Evolutionary conservation across 2,113 vertebrate genomes (phyloP).

Genomic region (Reinhardtius hippoglossoides): DNA sequence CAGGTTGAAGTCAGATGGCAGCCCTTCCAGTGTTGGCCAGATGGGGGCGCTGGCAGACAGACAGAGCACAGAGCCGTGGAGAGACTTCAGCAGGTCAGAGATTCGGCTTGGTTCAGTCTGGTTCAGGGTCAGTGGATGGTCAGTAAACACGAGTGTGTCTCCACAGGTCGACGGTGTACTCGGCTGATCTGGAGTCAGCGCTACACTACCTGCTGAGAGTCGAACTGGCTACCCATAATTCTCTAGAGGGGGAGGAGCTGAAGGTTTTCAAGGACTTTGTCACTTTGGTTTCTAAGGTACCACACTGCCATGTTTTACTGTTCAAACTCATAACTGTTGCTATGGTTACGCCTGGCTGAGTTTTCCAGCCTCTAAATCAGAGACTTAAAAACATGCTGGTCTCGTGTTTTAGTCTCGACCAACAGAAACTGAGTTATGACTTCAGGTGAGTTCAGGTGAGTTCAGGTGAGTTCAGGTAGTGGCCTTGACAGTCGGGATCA

Average conservation of each 20-base stretch:
- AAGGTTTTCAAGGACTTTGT: constrained; percentile 91
- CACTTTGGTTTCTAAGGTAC: constrained; percentile 90
- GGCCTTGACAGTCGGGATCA: no score
- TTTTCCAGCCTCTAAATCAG: no score
- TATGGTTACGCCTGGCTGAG: no score
- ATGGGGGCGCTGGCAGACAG: constrained; percentile 51
- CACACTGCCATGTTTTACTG: not conserved
- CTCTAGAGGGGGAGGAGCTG: constrained; percentile 89
- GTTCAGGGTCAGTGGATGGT: not conserved
- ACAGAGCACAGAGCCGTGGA: constrained; percentile 75
- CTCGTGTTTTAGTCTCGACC: no score
- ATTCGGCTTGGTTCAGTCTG: not conserved
- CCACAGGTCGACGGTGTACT: constrained; percentile 88
- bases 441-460: no score
- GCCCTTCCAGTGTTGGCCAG: constrained; percentile 58
- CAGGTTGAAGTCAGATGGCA: constrained; percentile 49
- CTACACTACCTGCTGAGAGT: constrained; percentile 93
- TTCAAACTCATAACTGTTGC: no score
- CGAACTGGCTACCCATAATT: constrained; percentile 89
- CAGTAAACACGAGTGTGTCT: not conserved
- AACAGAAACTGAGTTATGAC: no score
- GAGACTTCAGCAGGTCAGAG: constrained; percentile 83
- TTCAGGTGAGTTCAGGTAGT: no score
- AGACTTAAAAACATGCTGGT: no score
- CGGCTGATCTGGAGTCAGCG: constrained; percentile 92